A percentile compares a stretch with the other conserved stretches of the same genome.
phyloP scores from a whole-genome alignment of 2,888 invertebrate species.

The Drosophila paranaensis region DNA sequence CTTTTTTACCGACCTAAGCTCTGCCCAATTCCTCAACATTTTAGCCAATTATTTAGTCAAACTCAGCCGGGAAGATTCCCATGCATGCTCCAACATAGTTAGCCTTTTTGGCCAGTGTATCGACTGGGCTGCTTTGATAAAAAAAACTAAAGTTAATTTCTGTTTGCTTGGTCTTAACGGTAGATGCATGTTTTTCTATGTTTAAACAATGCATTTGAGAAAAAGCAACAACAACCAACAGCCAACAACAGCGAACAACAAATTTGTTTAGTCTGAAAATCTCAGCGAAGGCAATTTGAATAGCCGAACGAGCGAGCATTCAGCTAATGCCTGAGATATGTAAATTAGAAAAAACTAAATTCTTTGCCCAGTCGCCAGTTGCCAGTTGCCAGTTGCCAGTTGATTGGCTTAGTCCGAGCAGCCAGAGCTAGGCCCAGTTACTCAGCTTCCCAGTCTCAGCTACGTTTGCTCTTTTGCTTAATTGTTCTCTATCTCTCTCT shows the following conservation, averaged over 20 bases:
- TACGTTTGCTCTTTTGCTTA: slow-evolving; percentile 38
- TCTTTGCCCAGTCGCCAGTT: slow-evolving; percentile 56
- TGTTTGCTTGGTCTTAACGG: slow-evolving; percentile 55
- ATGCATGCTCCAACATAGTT: no score
- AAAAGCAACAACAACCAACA: slow-evolving; percentile 33
- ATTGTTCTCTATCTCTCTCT: slow-evolving; percentile 54
- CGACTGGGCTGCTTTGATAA: not conserved
- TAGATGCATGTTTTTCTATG: slow-evolving; percentile 57
- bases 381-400: slow-evolving; percentile 46
- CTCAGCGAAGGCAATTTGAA: slow-evolving; percentile 71
- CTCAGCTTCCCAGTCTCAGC: slow-evolving; percentile 10
- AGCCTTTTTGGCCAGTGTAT: slow-evolving; percentile 34
- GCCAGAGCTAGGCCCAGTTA: not conserved
- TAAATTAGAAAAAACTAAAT: slow-evolving; percentile 60
- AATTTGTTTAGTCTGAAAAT: slow-evolving; percentile 65
- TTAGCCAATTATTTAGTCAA: not conserved
- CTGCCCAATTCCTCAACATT: not conserved
- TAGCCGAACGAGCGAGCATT: slow-evolving; percentile 60
- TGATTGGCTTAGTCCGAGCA: slow-evolving; percentile 61
- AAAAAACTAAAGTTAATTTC: slow-evolving; percentile 12
- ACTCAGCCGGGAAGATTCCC: no score
- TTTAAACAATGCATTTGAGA: slow-evolving; percentile 62
- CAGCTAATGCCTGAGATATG: slow-evolving; percentile 76
- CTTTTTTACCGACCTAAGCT: no score
- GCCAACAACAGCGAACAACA: slow-evolving; percentile 26